These are phyloP conservation scores for Cryptus viduatorius DNA, from an alignment of 2,888 invertebrate species.

Conservation along the genomic window DNA sequence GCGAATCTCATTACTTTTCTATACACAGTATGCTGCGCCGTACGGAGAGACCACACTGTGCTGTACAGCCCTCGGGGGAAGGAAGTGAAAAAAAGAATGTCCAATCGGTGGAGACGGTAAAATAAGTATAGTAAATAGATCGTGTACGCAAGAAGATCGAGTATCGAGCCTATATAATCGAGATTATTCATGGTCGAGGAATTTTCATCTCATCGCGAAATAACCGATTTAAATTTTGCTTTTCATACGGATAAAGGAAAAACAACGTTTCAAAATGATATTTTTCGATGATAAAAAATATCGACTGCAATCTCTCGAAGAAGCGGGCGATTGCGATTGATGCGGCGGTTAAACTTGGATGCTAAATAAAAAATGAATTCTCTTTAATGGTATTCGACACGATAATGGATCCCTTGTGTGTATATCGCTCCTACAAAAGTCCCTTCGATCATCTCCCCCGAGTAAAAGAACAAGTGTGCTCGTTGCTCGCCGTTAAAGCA, in stretches of 20 bases:
- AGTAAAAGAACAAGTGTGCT: background rate
- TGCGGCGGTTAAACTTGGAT: background rate
- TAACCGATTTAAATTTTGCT: background rate
- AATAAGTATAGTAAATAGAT: conserved; percentile 38
- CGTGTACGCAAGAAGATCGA: background rate
- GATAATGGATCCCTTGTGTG: conserved; percentile 1
- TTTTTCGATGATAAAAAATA: background rate
- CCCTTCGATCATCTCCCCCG: background rate
- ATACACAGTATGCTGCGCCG: conserved; percentile 42
- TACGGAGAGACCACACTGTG: conserved; percentile 7
- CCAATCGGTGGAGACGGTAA: conserved; percentile 41
- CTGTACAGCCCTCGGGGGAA: conserved; percentile 20
- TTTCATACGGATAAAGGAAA: background rate
- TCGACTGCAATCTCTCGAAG: background rate
- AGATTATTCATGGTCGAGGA: conserved; percentile 33
- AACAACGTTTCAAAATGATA: background rate
- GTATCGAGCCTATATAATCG: conserved; percentile 37
- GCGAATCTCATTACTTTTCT: conserved; percentile 69
- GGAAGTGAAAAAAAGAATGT: conserved; percentile 70
- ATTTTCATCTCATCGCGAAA: conserved; percentile 21
- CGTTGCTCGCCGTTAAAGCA: background rate
- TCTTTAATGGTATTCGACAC: background rate
- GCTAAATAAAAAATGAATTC: background rate
- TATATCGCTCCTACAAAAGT: background rate
- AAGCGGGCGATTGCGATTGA: background rate